Percentiles rank a stretch among this genome's conserved stretches.
Evolutionary conservation across 2,888 invertebrate species (phyloP).

Genomic region (Homarus gammarus): DNA sequence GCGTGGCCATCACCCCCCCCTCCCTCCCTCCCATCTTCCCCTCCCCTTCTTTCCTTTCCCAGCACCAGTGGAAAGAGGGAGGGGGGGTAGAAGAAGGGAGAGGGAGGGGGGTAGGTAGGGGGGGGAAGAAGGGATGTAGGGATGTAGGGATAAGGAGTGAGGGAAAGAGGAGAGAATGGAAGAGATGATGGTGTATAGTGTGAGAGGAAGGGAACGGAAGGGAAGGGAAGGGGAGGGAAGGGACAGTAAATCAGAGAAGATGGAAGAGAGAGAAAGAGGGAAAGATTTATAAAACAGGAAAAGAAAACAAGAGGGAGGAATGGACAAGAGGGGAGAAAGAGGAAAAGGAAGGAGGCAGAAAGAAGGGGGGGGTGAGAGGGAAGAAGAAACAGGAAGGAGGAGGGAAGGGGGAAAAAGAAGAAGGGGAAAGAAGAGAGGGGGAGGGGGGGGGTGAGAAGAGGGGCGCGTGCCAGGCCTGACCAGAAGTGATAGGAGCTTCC

Average conservation of each 20-base stretch:
- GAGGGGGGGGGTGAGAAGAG: not conserved
- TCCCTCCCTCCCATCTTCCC: not conserved
- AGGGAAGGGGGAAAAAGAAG: not conserved
- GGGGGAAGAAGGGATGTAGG: not conserved
- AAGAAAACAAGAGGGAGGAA: not conserved
- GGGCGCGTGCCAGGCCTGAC: constrained; percentile 36
- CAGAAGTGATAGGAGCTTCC: constrained; percentile 37
- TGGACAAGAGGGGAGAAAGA: not conserved
- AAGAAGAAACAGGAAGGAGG: constrained; percentile 15
- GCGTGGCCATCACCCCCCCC: not conserved
- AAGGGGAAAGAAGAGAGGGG: not conserved
- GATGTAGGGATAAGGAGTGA: not conserved
- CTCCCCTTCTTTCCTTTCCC: not conserved
- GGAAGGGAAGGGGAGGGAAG: no score
- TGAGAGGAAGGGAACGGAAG: not conserved
- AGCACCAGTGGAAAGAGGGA: not conserved
- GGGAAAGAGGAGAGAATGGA: not conserved
- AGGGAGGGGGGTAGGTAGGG: no score
- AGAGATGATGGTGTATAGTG: no score
- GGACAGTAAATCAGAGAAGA: not conserved
- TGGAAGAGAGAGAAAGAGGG: not conserved
- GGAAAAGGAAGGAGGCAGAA: not conserved
- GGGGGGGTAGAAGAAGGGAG: not conserved
- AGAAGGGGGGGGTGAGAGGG: not conserved
- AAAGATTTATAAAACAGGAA: not conserved